A percentile compares a stretch with the other conserved stretches of the same genome.
Conservation (phyloP, 2,113 vertebrate species). For the Pelobates fuscus region DNA sequence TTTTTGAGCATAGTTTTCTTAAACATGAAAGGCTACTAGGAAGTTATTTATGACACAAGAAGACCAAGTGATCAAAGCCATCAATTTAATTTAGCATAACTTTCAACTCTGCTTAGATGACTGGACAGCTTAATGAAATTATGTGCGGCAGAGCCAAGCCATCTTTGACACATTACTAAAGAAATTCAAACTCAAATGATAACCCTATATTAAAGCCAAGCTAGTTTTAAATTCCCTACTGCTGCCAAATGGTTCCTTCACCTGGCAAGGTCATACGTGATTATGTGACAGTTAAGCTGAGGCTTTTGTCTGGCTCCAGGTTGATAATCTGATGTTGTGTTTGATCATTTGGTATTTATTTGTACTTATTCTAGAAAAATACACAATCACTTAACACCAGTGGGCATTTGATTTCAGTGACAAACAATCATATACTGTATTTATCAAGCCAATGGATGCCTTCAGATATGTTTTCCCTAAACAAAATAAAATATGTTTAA, state of each 20-base stretch:
- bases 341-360: no score
- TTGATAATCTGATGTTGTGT: constrained; percentile 37
- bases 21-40: constrained; percentile 1
- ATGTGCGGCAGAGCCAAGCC: constrained; percentile 16
- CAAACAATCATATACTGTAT: neutral
- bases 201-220: constrained; percentile 36
- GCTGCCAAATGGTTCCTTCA: constrained; percentile 25
- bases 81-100: constrained; percentile 32
- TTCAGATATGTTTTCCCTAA: no score
- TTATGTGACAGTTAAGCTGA: constrained; percentile 28
- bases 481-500: no score
- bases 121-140: constrained; percentile 38
- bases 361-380: constrained; percentile 28
- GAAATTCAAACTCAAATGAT: constrained; percentile 24
- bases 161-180: constrained; percentile 11
- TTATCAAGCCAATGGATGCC: no score
- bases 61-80: constrained; percentile 30
- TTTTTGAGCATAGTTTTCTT: neutral
- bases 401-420: constrained; percentile 34
- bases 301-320: constrained; percentile 10
- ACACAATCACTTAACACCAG: constrained; percentile 20
- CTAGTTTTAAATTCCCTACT: constrained; percentile 29
- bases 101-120: constrained; percentile 41
- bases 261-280: constrained; percentile 43
- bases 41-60: constrained; percentile 23